Evolutionary conservation across 1,140 invertebrate genomes (phyloP), one percentile per base, ranked within the genome.

Genomic region (Drosophila ananassae): DNA sequence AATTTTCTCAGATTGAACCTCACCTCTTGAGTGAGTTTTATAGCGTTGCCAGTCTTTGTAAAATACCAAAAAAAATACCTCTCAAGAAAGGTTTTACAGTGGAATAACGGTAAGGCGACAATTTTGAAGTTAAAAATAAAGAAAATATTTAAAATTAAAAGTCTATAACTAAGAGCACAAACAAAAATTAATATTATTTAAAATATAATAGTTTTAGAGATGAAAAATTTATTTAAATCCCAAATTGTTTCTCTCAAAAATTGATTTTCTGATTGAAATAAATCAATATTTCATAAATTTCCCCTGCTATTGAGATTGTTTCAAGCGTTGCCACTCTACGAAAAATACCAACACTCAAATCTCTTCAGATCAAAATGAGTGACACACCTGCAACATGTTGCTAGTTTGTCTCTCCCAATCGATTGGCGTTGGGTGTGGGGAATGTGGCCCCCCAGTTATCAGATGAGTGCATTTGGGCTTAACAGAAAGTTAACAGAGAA

Each of bases 1-100:
- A 47, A 47, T 47, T 47, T 37, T 47, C 44, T 47, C 21, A 47
- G 24, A 21, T 47, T 47, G 44, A 47, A 47, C 44, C 17, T 47
- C 17, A 47, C 17, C 21, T 47, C 21, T 47, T 47, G 44, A 22
- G 21, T 47, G 44, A n/a, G 13, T 7, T 21, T 17, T 44, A 1
- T 5, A 44, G 41, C 1, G 41, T 44, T 44, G 41, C 41, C 41
- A 44, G 5, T 17, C 3, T 44, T 5, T 21, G 41, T 5, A 13
- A 44, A 44, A 44, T 44, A 44, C 41, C 41, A 21, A 28, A 28
- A 28, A 21, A 44, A 21, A 44, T 21, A 17, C 39, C 13, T 17
- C 41, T 21, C 13, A 4, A 21, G 5, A 7, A 12, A 2, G 13
- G 41, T 3, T n/a, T 12, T 37, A 37, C 34, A 37, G 34, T 37